Evolutionary conservation across 2,888 invertebrate species (phyloP), one percentile per base, ranked within the genome.

Genomic region (Asteroscopus sphinx): DNA sequence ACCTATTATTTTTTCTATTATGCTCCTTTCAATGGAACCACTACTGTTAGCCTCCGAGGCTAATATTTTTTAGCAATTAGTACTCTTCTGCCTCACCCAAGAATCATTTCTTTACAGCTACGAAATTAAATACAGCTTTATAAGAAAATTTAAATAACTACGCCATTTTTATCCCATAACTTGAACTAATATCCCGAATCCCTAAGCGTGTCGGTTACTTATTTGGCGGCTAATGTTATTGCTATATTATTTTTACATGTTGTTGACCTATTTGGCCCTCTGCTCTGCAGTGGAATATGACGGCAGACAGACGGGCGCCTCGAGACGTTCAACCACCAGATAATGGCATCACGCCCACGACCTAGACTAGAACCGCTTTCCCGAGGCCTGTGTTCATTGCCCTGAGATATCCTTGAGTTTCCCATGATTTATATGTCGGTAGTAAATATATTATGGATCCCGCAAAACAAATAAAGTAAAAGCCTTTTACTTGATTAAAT

Each of bases 301-400:
- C 89, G 91, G 82, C 92, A 92, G 92, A 90, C 92, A 74, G 91
- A 78, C 91, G 87, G 92, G 89, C 90, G 89, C 90, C 89, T 9
- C 44, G 49, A 64, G 68, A 62, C 73, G 68, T 70, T 67, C 68
- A 76, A 66, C 76, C 69, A 72, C 75, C 60, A 65, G 59, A 77
- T 81, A 81, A 79, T 80, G 77, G 72, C 74, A 67, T 68, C 66
- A 73, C 76, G 80, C 79, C 77, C 67, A 81, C 78, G 57, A 59
- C 37, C 54, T 62, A 57, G 47, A 60, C 64, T 57, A 68, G 42
- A 57, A 52, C 21, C 48, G 33, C 28, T 48, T 48, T 64, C 45
- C 41, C 16, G n/a, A 16, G 15, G 25, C 40, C 52, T 68, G 16
- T 55, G 55, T 65, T 54, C 47, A 46, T 49, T 67, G 56, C 41